Conservation (phyloP, 2,797 vertebrate species). For the Hypotaenidia philippensis region DNA sequence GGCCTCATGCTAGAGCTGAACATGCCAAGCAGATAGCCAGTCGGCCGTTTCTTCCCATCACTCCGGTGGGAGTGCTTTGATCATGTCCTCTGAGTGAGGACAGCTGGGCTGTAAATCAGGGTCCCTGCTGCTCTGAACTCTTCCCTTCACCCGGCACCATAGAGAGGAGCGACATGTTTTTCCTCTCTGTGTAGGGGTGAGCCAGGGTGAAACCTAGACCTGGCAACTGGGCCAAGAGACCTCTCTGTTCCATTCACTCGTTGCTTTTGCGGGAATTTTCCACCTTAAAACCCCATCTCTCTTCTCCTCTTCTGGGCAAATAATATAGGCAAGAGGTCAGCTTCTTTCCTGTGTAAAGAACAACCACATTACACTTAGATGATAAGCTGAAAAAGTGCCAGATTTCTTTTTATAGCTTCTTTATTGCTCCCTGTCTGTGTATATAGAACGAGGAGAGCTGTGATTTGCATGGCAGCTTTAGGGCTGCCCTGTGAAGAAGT, state of each 20-base stretch:
- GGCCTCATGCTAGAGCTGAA: constrained; percentile 57
- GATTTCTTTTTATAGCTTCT: constrained; percentile 60
- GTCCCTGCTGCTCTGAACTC: constrained; percentile 55
- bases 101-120: constrained; percentile 59
- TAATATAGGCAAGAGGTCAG: constrained; percentile 32
- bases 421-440: constrained; percentile 46
- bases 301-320: constrained; percentile 1
- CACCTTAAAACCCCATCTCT: neutral
- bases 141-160: neutral
- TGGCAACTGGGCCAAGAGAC: neutral
- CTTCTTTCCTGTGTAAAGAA: constrained; percentile 35
- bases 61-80: constrained; percentile 49
- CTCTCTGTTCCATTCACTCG: neutral
- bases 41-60: constrained; percentile 64
- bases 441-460: neutral
- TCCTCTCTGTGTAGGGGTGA: constrained; percentile 34
- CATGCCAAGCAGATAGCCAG: constrained; percentile 64
- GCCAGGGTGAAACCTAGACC: constrained; percentile 49
- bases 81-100: constrained; percentile 43
- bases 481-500: neutral
- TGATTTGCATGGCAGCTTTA: neutral
- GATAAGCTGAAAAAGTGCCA: constrained; percentile 59
- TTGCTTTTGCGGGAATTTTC: constrained; percentile 16
- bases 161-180: constrained; percentile 42
- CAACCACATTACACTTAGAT: neutral